Evolutionary conservation across 2,888 invertebrate species (phyloP).

Genomic region (Orthonevra nobilis): DNA sequence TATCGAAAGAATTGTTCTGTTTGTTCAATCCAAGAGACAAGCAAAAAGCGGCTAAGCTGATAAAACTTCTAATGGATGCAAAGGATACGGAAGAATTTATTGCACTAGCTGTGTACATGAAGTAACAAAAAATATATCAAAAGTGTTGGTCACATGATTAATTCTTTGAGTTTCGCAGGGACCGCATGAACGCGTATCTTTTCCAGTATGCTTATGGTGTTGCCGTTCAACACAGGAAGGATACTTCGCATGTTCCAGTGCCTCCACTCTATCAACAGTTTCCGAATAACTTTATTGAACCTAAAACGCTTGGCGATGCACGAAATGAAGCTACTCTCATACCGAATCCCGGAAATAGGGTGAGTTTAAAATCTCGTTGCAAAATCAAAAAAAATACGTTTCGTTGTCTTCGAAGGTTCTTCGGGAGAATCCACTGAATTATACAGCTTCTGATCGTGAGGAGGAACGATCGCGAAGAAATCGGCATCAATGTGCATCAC

Average conservation of each 20-base stretch:
- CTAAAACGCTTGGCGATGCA: constrained; percentile 84
- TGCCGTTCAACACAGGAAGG: constrained; percentile 83
- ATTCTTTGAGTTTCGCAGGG: too few species aligned
- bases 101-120: constrained; percentile 84
- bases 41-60: constrained; percentile 84
- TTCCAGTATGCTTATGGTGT: constrained; percentile 89
- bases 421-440: constrained; percentile 85
- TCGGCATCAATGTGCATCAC: constrained; percentile 91
- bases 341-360: constrained; percentile 79
- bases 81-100: constrained; percentile 83
- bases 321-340: constrained; percentile 84
- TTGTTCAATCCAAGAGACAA: constrained; percentile 87
- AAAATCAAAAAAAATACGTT: too few species aligned
- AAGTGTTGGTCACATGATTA: too few species aligned
- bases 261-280: constrained; percentile 88
- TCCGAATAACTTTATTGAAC: constrained; percentile 89
- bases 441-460: constrained; percentile 85
- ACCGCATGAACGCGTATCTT: constrained; percentile 86
- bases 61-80: constrained; percentile 85
- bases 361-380: constrained; percentile 14
- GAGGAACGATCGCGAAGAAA: constrained; percentile 89
- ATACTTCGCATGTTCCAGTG: constrained; percentile 78
- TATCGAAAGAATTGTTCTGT: constrained; percentile 81
- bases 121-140: too few species aligned
- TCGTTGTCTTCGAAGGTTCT: constrained; percentile 72